These are phyloP conservation scores for Myxocyprinus asiaticus DNA, from an alignment of 2,113 vertebrate genomes.

Conservation along the genomic window DNA sequence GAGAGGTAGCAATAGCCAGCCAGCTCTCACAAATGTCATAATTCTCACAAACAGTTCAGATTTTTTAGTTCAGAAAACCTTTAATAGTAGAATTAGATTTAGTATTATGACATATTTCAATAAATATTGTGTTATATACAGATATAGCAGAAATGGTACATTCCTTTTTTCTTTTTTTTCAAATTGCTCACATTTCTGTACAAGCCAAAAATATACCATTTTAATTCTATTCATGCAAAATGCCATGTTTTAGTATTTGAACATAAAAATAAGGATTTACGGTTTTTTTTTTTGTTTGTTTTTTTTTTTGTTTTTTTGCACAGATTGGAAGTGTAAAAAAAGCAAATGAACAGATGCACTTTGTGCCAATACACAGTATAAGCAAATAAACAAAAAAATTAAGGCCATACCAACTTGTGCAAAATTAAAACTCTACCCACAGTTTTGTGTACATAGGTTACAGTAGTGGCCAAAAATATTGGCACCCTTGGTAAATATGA, in stretches of 20 bases:
- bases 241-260: slow-evolving; percentile 76
- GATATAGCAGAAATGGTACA: slow-evolving; percentile 95
- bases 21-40: slow-evolving; percentile 69
- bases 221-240: slow-evolving; percentile 90
- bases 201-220: slow-evolving; percentile 87
- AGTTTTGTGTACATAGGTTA: slow-evolving; percentile 53
- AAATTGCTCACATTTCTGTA: slow-evolving; percentile 87
- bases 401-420: slow-evolving; percentile 89
- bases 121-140: slow-evolving; percentile 97
- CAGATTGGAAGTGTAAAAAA: slow-evolving; percentile 69
- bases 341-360: slow-evolving; percentile 75
- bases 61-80: slow-evolving; percentile 91
- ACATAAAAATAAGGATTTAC: slow-evolving; percentile 84
- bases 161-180: slow-evolving; percentile 88
- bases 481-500: no score
- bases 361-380: slow-evolving; percentile 80
- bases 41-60: slow-evolving; percentile 77
- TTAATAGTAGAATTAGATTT: slow-evolving; percentile 88
- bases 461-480: no score
- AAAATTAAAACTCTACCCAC: slow-evolving; percentile 60
- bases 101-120: slow-evolving; percentile 93
- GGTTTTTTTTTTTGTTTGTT: slow-evolving; percentile 64
- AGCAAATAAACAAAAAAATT: slow-evolving; percentile 81
- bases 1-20: not conserved
- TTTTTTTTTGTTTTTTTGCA: not conserved